Base-by-base conservation (phyloP, 37 sponge, comb jelly and placozoan species). In the Hormiphora californensis region DNA sequence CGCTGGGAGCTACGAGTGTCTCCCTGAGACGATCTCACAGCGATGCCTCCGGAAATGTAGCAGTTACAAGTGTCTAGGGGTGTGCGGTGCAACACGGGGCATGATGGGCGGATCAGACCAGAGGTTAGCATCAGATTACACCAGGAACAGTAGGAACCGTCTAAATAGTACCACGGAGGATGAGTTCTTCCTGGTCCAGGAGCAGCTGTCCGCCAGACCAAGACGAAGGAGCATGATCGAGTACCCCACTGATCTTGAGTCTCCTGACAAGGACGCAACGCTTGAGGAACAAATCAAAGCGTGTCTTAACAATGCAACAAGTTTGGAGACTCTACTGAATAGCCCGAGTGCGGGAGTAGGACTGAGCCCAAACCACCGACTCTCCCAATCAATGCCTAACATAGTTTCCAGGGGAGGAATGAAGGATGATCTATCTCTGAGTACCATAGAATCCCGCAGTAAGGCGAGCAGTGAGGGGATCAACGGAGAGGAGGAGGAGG, bases 261-360 rank as follows among this genome's bases (percentile, higher is more conserved):
- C 61, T 57, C 61, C 61, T 21, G 61, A 57, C 61, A 23, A 23
- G 5, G 27, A 57, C 27, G 61, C 61, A 57, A 30, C 61, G 7
- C 61, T 57, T 5, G 61, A 57, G 61, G 61, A 57, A 5, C 61
- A 57, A 30, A 57, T 57, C n/a, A 57, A 57, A 57, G 61, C 61
- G 7, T 57, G 61, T 15, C 27, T 57, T 5, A 57, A 23, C 7
- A 57, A 57, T 15, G 61, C 61, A 28, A 57, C 61, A 5, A 57
- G 61, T 57, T 15, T 57, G 61, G 61, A 57, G 23, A 57, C 27
- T 23, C n/a, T 57, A 4, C 61, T 57, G 3, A 21, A 23, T 4
- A 30, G 61, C 4, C 61, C 61, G n/a, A 49, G 53, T 49, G 61
- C 30, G 4, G 30, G 30, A 5, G 61, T 57, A 21, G 30, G 30